Conservation (phyloP, 2,888 invertebrate species). For the Himalopsyche anomala region DNA sequence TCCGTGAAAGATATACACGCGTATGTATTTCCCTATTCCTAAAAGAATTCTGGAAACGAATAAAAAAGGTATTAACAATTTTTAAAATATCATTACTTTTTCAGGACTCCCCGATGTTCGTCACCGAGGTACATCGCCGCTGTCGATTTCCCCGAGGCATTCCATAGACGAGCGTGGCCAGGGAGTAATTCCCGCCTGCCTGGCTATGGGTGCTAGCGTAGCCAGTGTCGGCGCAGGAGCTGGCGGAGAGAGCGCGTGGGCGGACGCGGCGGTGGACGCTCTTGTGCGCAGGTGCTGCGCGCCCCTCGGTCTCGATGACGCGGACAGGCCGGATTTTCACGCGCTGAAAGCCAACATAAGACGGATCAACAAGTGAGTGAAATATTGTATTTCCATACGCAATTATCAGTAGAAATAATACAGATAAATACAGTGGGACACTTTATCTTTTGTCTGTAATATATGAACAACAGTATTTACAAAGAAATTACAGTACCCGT, state of each 20-base stretch:
- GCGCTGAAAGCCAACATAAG: conserved; percentile 90
- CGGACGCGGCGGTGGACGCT: conserved; percentile 76
- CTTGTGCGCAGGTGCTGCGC: conserved; percentile 87
- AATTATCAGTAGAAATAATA: neutral
- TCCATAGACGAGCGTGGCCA: conserved; percentile 68
- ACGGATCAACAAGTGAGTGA: conserved; percentile 89
- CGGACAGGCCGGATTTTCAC: conserved; percentile 93
- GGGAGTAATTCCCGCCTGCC: conserved; percentile 32
- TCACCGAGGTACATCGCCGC: conserved; percentile 74
- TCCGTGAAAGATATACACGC: too few relatives aligned
- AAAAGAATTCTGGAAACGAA: too few relatives aligned
- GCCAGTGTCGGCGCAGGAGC: conserved; percentile 67
- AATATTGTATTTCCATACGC: neutral
- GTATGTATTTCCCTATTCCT: too few relatives aligned
- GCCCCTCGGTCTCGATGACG: conserved; percentile 80
- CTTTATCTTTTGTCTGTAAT: neutral
- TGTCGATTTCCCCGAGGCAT: conserved; percentile 75
- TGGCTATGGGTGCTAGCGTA: neutral
- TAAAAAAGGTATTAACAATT: too few relatives aligned
- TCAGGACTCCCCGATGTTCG: conserved; percentile 74
- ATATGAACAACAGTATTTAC: too few relatives aligned
- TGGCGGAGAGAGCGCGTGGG: conserved; percentile 74
- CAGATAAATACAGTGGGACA: neutral
- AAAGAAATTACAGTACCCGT: too few relatives aligned
- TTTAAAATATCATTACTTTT: conserved; percentile 7